A percentile compares a stretch with the other conserved stretches of the same genome.
Conservation (phyloP, 1,140 invertebrate species). For the Cardiocondyla obscurior region DNA sequence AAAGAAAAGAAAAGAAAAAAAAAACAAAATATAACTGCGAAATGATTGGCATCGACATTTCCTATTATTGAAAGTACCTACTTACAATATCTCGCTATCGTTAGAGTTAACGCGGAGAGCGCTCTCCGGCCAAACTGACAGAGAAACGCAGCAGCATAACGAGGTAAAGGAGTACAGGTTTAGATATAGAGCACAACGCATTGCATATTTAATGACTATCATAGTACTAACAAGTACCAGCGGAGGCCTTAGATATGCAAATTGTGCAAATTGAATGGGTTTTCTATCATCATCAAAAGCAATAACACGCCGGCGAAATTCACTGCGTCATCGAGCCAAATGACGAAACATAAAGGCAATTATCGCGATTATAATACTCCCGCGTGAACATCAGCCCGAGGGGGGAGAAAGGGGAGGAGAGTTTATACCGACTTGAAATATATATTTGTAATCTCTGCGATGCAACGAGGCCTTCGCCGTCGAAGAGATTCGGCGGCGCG, state of each 20-base stretch:
- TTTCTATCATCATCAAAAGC: slow-evolving; percentile 4
- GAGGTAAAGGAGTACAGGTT: slow-evolving; percentile 12
- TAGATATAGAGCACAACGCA: slow-evolving; percentile 11
- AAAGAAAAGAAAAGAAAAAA: too few relatives aligned
- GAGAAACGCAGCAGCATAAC: slow-evolving; percentile 15
- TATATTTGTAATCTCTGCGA: background rate
- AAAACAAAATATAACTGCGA: background rate
- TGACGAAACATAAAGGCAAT: background rate
- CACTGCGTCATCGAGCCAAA: background rate
- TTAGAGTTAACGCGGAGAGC: background rate
- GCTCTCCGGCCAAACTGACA: background rate
- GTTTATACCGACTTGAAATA: background rate
- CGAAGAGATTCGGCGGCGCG: background rate
- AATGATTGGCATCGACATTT: background rate
- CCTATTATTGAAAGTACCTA: background rate
- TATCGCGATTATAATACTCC: background rate
- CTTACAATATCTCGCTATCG: slow-evolving; percentile 19
- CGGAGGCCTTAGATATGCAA: slow-evolving; percentile 28
- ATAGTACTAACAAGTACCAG: slow-evolving; percentile 32
- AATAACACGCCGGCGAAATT: background rate
- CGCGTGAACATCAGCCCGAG: background rate
- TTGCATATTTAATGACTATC: slow-evolving; percentile 41
- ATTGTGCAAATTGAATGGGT: slow-evolving; percentile 9
- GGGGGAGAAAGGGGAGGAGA: too few relatives aligned
- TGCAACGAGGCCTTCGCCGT: background rate